A percentile compares a stretch with the other conserved stretches of the same genome.
Evolutionary conservation across 2,797 vertebrate species (phyloP).

Genomic region (Triplophysa bombifrons): DNA sequence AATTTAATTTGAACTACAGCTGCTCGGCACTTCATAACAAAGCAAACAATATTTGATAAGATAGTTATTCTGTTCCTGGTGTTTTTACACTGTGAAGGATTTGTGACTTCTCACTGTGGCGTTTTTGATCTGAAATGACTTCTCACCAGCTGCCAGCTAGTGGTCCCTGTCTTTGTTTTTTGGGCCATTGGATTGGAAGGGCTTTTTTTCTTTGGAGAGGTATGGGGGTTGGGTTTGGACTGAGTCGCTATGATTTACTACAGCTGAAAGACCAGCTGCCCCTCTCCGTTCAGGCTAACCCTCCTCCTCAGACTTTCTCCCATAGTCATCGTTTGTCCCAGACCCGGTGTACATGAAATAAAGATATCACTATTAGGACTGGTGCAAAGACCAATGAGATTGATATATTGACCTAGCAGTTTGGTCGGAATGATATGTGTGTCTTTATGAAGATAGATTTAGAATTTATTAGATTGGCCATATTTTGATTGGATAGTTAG

Average conservation of each 20-base stretch:
- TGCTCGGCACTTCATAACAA: too few species aligned
- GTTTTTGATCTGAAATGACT: constrained; percentile 77
- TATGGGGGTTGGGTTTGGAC: constrained; percentile 66
- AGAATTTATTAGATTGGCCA: constrained; percentile 67
- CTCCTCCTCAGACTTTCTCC: constrained; percentile 53
- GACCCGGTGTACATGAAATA: constrained; percentile 43
- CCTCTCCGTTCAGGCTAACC: constrained; percentile 76
- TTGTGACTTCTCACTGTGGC: constrained; percentile 73
- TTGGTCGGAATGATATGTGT: constrained; percentile 14
- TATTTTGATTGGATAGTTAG: constrained; percentile 72
- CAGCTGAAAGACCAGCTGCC: constrained; percentile 99
- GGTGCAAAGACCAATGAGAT: constrained; percentile 13
- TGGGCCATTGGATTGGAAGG: constrained; percentile 81
- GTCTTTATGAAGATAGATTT: constrained; percentile 24
- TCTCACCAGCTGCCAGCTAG: constrained; percentile 84
- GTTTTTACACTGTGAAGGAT: neutral
- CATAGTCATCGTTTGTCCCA: constrained; percentile 54
- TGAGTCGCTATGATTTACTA: constrained; percentile 98
- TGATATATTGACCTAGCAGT: constrained; percentile 14
- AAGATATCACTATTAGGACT: constrained; percentile 44
- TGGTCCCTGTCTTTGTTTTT: constrained; percentile 87
- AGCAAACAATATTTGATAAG: neutral
- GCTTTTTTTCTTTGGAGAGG: constrained; percentile 55
- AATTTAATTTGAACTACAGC: neutral
- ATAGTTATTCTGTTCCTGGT: neutral